Conservation (phyloP, 1,140 invertebrate species). For the Trachymyrmex cornetzi region DNA sequence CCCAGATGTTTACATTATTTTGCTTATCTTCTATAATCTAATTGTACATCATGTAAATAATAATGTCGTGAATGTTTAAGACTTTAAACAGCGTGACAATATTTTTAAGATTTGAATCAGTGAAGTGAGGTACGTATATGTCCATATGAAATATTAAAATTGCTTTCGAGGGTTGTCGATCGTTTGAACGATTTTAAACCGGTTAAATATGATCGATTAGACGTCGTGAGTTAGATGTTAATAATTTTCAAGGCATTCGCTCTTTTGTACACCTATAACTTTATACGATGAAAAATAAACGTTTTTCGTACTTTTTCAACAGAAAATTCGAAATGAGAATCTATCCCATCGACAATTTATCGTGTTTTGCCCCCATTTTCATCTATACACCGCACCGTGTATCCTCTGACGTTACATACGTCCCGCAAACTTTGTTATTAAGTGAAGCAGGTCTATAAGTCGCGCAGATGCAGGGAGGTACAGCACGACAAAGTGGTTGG, state of each 20-base stretch:
- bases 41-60: conserved; percentile 44
- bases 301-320: conserved; percentile 70
- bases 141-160: background rate
- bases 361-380: background rate
- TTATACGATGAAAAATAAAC: conserved; percentile 65
- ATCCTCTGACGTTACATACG: conserved; percentile 66
- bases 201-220: background rate
- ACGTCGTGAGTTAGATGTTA: background rate
- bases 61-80: conserved; percentile 12
- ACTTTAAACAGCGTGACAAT: background rate
- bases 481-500: conserved; percentile 56
- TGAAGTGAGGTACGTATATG: background rate
- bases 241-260: conserved; percentile 23
- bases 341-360: background rate
- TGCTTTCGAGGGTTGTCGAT: background rate
- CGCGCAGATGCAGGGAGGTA: conserved; percentile 57
- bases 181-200: background rate
- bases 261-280: conserved; percentile 36
- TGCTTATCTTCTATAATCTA: background rate
- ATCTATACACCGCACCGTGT: conserved; percentile 41
- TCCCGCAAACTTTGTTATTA: conserved; percentile 77
- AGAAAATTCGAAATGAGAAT: conserved; percentile 20
- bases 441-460: conserved; percentile 77
- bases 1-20: too few relatives aligned
- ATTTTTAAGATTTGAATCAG: conserved; percentile 5